Conservation (phyloP, 2,113 vertebrate genomes). For the Chloroceryle aenea region DNA sequence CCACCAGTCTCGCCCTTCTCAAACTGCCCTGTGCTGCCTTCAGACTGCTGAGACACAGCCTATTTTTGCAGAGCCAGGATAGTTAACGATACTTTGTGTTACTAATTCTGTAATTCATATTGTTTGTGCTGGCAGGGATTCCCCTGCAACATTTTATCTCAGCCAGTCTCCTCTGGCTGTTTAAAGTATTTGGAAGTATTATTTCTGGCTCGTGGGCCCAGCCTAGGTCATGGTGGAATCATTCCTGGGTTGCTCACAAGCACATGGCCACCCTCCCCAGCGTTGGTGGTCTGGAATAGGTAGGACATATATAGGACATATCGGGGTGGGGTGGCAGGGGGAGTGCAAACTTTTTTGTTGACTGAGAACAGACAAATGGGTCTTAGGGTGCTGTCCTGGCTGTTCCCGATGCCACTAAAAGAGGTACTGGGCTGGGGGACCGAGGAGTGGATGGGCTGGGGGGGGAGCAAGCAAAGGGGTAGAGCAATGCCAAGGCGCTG, state of each 20-base stretch:
- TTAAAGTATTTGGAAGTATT: slow-evolving; percentile 66
- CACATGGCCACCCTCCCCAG: not conserved
- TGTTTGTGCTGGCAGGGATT: slow-evolving; percentile 59
- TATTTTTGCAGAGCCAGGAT: slow-evolving; percentile 40
- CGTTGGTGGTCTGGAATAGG: not conserved
- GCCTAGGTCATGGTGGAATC: not conserved
- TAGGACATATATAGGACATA: not conserved
- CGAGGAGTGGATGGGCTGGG: not conserved
- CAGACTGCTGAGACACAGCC: not conserved
- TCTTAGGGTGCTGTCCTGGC: not conserved
- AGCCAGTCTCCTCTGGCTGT: slow-evolving; percentile 31
- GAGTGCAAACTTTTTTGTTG: not conserved
- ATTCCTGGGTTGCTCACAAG: not conserved
- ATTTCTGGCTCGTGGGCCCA: not conserved
- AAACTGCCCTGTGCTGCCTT: not conserved
- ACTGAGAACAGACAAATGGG: not conserved
- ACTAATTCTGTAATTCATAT: slow-evolving; percentile 61
- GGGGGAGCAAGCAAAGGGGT: not conserved
- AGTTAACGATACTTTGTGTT: slow-evolving; percentile 47
- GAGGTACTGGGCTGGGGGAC: not conserved
- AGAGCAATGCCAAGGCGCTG: not conserved
- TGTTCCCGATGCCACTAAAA: not conserved
- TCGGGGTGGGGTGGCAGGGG: accelerated
- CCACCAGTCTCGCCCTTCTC: not conserved
- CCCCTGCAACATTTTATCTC: slow-evolving; percentile 39